phyloP scores from a whole-genome alignment of 2,113 vertebrate genomes.

The Balaenoptera acutorostrata region DNA sequence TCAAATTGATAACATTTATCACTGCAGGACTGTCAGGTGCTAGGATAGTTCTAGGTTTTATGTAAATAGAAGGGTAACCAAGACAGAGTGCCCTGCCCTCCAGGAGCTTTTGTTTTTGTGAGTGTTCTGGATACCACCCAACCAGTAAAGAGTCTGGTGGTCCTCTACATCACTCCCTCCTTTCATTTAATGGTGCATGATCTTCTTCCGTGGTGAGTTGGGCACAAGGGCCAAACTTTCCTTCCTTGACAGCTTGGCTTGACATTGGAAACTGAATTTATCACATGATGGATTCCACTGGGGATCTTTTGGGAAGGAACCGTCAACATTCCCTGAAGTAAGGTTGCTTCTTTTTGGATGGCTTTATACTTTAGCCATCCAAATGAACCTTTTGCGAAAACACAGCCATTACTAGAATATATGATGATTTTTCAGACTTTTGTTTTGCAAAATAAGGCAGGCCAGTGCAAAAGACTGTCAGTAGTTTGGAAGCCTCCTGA shows the following conservation, averaged over 20 bases:
- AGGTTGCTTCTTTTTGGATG: not conserved
- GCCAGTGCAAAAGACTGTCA: not conserved
- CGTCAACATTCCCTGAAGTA: not conserved
- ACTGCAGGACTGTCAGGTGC: not conserved
- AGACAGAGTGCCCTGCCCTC: not conserved
- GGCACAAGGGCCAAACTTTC: not conserved
- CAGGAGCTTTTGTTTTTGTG: not conserved
- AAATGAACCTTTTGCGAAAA: not conserved
- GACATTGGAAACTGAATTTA: not conserved
- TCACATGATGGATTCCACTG: not conserved
- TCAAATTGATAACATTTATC: constrained; percentile 31
- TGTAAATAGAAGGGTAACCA: not conserved
- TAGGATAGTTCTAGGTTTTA: not conserved
- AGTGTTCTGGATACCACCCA: not conserved
- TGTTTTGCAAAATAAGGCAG: not conserved
- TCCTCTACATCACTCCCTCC: not conserved
- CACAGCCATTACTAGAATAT: not conserved
- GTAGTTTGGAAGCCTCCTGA: not conserved
- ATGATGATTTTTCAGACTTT: not conserved
- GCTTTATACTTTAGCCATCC: not conserved
- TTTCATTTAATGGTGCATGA: not conserved
- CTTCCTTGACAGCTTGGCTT: not conserved
- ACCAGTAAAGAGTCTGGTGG: not conserved
- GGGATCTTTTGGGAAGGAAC: not conserved
- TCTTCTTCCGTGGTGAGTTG: not conserved